Base-by-base conservation (phyloP, 2,888 invertebrate species). In the Apodemia zela region DNA sequence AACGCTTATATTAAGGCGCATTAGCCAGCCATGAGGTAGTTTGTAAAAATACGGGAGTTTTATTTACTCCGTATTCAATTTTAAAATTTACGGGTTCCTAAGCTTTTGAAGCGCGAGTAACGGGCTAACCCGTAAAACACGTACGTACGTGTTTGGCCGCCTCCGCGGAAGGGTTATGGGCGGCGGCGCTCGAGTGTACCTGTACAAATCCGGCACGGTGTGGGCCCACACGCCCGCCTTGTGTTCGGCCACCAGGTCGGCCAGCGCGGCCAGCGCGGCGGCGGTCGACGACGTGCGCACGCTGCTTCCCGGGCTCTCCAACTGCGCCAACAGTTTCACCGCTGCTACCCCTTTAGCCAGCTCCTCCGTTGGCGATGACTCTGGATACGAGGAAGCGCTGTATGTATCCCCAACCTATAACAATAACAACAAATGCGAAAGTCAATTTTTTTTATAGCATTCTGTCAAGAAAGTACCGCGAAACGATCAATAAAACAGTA, bases 201-300 rank as follows among this genome's bases (percentile, higher is more conserved):
- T 92, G 76, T 93, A 94, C 69, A 93, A 78, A 68, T 93, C 88
- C 38, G 93, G 93, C 68, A 95, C 85, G 61, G 90, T 92, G 69
- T 83, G 92, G 7, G 92, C 93, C 87, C 94, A 93, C 21, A 95
- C 81, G 15, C 95, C 95, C 65, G 93, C 90, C 60, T 93, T 91
- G 75, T 89, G 88, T 72, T 84, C 87, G 0, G 85, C 78, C 18
- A 92, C 85, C 17, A 92, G 80, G 61, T 83, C 79, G n/a, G 79
- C 75, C 59, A 92, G 86, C 49, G 73, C 73, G 13, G 74, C 61
- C 47, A 85, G 67, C 6, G 87, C 84, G 57, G 73, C 73, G 65
- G 68, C 71, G 62, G 73, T 71, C 47, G 77, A 69, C 7, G 88
- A 80, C 7, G 85, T 87, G 47, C 84, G 79, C 75, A 83, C 69